Evolutionary conservation across 2,888 invertebrate genomes (phyloP).

Genomic region (Rutpela maculata): DNA sequence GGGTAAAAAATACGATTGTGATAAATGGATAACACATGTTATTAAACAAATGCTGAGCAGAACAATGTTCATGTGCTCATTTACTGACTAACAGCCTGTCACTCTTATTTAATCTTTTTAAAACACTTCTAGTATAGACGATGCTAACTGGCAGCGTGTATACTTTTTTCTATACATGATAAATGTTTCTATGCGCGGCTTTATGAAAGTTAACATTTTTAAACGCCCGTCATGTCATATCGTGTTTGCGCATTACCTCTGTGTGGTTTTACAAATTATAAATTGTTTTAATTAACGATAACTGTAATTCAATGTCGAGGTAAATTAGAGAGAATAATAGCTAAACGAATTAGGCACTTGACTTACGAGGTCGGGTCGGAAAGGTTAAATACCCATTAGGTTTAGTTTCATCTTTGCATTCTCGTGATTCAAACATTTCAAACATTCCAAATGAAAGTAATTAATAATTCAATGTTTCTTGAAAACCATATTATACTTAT

Average conservation of each 20-base stretch:
- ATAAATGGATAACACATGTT: too few relatives aligned
- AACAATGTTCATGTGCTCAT: too few relatives aligned
- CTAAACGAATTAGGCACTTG: conserved; percentile 17
- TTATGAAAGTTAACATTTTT: background rate
- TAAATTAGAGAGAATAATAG: background rate
- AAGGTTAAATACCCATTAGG: conserved; percentile 7
- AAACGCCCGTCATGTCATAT: conserved; percentile 3
- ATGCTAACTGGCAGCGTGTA: too few relatives aligned
- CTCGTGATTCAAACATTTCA: background rate
- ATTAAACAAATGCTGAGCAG: too few relatives aligned
- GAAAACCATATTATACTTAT: too few relatives aligned
- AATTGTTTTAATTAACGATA: conserved; percentile 10
- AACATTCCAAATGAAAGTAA: too few relatives aligned
- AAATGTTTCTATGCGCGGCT: background rate
- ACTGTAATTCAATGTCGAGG: conserved; percentile 9
- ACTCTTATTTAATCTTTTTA: too few relatives aligned
- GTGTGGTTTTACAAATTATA: conserved; percentile 3
- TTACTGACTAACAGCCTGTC: too few relatives aligned
- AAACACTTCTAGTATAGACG: too few relatives aligned
- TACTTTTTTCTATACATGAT: too few relatives aligned
- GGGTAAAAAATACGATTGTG: too few relatives aligned
- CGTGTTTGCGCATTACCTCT: conserved; percentile 5
- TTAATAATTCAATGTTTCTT: too few relatives aligned
- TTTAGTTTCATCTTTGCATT: background rate
- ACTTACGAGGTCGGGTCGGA: background rate